Evolutionary conservation across 2,113 vertebrate species (phyloP), one percentile per base, ranked within the genome.

Genomic region (Megatriorchis doriae): DNA sequence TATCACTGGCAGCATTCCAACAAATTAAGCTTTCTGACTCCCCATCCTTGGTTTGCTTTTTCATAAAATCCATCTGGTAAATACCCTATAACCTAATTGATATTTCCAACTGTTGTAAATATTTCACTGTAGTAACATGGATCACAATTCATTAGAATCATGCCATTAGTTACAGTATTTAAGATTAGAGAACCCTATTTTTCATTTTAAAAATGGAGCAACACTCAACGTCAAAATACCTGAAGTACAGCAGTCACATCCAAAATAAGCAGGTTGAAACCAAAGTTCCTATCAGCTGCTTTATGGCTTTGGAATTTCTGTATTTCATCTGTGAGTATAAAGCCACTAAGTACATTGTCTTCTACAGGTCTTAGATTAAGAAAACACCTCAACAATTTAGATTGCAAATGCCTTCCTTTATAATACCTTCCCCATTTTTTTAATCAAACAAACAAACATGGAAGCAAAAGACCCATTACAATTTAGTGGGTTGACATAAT

Each of bases 101-200:
- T 27, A 91, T 88, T 97, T 97, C 75, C 63, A 96, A 42, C 23
- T 75, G 32, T n/a, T 95, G 81, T 68, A 96, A 96, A 96, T 97
- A 97, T 91, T 94, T 97, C 68, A 86, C 40, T 77, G 18, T 77
- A 94, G 56, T 77, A 90, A 91, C 62, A 72, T 26, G 80, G 81
- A 81, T 91, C 81, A 81, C 53, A 75, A 89, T 87, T 94, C 74
- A 94, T 66, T 91, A 84, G 73, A 88, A 74, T 93, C 53, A 59
- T 70, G 87, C 40, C 50, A 81, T 72, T 83, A 91, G 65, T 86
- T 68, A 92, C 6, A 93, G 22, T 10, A 95, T n/a, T 90, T 86
- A 96, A 96, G 20, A 78, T 80, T 73, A 96, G 43, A 66, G 32
- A 81, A 89, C 12, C 22, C 91, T 16, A 45, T 79, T 92, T 93